Conservation (phyloP, 2,888 invertebrate genomes). For the Diloba caeruleocephala region DNA sequence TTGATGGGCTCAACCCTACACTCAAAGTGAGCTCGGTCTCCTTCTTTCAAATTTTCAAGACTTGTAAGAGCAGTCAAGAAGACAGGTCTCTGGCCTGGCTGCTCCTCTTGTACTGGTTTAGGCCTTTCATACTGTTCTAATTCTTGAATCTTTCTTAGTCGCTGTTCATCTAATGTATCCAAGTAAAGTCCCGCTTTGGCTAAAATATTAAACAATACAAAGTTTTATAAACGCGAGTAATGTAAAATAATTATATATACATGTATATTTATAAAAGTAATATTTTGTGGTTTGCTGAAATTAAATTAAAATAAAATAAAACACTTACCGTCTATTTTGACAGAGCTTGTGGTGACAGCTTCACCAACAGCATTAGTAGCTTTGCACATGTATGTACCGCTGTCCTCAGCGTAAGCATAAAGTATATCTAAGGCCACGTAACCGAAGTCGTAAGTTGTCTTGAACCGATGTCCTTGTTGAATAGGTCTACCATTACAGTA, state of each 20-base stretch:
- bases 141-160: slow-evolving; percentile 96
- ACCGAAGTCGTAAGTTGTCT: slow-evolving; percentile 99
- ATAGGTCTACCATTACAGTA: slow-evolving; percentile 98
- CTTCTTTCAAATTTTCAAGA: slow-evolving; percentile 96
- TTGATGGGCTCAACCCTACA: slow-evolving; percentile 97
- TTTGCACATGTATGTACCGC: slow-evolving; percentile 98
- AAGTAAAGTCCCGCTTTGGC: slow-evolving; percentile 95
- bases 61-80: slow-evolving; percentile 97
- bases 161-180: slow-evolving; percentile 97
- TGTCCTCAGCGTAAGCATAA: slow-evolving; percentile 99
- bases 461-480: slow-evolving; percentile 97
- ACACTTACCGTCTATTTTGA: slow-evolving; percentile 94
- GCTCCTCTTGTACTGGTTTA: slow-evolving; percentile 92
- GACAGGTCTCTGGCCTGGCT: slow-evolving; percentile 94
- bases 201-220: slow-evolving; percentile 69
- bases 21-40: slow-evolving; percentile 97
- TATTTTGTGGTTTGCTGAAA: no score
- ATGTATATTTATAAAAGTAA: no score
- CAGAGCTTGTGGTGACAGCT: slow-evolving; percentile 97
- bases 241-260: no score
- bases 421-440: slow-evolving; percentile 98
- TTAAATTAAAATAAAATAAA: no score
- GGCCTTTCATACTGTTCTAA: slow-evolving; percentile 95
- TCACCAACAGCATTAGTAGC: slow-evolving; percentile 98
- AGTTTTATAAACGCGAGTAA: no score